These are phyloP conservation scores for Lacanobia wlatinum DNA, from an alignment of 2,888 invertebrate genomes.

Conservation along the genomic window DNA sequence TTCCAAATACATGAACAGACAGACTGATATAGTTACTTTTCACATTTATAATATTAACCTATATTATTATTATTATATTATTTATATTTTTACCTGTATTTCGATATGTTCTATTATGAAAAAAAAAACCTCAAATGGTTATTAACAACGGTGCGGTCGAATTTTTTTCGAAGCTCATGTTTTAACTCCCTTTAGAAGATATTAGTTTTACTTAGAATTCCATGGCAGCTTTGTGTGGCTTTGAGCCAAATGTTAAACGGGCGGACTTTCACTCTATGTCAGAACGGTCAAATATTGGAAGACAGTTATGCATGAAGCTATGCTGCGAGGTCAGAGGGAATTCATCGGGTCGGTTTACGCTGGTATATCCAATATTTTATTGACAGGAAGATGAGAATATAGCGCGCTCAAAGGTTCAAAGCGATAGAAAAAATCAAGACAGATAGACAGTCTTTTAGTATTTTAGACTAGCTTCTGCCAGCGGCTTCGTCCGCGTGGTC, in stretches of 20 bases:
- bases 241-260: conserved; percentile 22
- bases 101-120: no score
- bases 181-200: background rate
- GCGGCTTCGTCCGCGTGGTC: no score
- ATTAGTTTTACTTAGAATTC: background rate
- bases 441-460: background rate
- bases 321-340: background rate
- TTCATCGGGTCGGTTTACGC: background rate
- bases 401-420: background rate
- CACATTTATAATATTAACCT: no score
- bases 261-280: conserved; percentile 12
- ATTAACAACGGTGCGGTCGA: background rate
- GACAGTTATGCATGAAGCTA: conserved; percentile 27
- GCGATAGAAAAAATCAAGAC: background rate
- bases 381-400: background rate
- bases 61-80: no score
- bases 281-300: conserved; percentile 19
- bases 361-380: background rate
- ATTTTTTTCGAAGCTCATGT: background rate
- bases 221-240: conserved; percentile 15
- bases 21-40: no score
- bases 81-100: no score
- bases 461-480: no score
- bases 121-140: no score
- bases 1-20: no score